phyloP scores from a whole-genome alignment of 2,888 invertebrate genomes.

The Alitta virens region DNA sequence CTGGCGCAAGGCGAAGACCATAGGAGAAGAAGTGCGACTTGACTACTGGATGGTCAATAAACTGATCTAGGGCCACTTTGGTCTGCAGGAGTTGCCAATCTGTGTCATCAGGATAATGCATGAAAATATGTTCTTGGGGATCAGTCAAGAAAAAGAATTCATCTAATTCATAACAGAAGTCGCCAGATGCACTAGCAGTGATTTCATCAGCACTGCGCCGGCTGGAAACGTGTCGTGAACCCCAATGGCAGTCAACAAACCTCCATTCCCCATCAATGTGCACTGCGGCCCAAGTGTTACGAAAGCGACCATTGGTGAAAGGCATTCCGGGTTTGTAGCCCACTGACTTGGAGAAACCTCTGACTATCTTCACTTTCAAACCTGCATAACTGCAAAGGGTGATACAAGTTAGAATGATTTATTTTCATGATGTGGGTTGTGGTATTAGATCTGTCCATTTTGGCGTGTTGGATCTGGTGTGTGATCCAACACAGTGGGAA shows the following conservation, averaged over 20 bases:
- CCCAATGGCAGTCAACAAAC: slow-evolving; percentile 98
- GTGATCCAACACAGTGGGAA: too few species aligned
- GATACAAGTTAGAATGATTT: too few species aligned
- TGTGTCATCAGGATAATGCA: slow-evolving; percentile 51
- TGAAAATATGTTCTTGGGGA: slow-evolving; percentile 52
- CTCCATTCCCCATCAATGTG: slow-evolving; percentile 96
- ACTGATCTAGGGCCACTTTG: slow-evolving; percentile 56
- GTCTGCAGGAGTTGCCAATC: slow-evolving; percentile 59
- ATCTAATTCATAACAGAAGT: slow-evolving; percentile 47
- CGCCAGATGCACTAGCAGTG: slow-evolving; percentile 15
- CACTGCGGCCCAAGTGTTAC: slow-evolving; percentile 97
- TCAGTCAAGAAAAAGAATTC: slow-evolving; percentile 55
- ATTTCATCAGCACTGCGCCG: slow-evolving; percentile 19
- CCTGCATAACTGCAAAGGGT: slow-evolving; percentile 77
- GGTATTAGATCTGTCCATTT: too few species aligned
- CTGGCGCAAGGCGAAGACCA: slow-evolving; percentile 25
- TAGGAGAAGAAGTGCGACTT: slow-evolving; percentile 47
- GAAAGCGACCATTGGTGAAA: slow-evolving; percentile 61
- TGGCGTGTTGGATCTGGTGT: too few species aligned
- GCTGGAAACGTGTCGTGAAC: slow-evolving; percentile 68
- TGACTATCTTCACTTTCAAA: slow-evolving; percentile 93
- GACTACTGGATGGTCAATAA: slow-evolving; percentile 57
- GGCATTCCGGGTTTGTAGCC: slow-evolving; percentile 84
- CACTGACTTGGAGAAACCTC: slow-evolving; percentile 96
- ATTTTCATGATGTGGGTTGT: too few species aligned